Base-by-base conservation (phyloP, 2,888 invertebrate genomes). In the Hyppa rectilinea region DNA sequence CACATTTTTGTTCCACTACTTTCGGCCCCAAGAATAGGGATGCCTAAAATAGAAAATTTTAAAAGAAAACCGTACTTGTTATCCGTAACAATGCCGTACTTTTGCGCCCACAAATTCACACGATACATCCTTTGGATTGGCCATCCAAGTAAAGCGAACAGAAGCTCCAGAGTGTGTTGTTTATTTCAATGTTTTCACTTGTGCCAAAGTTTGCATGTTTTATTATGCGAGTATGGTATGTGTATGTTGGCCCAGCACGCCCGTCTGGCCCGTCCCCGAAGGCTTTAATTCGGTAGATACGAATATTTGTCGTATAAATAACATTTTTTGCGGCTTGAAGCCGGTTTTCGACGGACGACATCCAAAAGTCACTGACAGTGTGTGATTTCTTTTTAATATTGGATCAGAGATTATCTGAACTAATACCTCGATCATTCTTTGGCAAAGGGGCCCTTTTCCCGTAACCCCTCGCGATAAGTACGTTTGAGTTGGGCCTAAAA, bases 381-480 rank as follows among this genome's bases (percentile, higher is more conserved):
- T 71, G 63, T 75, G 78, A 81, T 84, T 81, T 71, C 80, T 77
- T 78, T 79, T 78, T 79, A 70, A 76, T 82, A 87, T 87, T 88
- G 65, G 81, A 62, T 83, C 62, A 58, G 70, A 77, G 85, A 84
- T 87, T 79, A 87, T 86, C 81, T 78, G 59, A 29, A 71, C 60
- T 79, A 81, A 87, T 89, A 89, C 89, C 89, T 89, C 85, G 72
- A 60, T 85, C 79, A 69, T 82, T 82, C 61, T 82, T 79, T 73
- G 82, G 73, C 80, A 79, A 66, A 63, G 76, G 79, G 66, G 65
- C 82, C 62, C 91, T 88, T 82, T 91, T 91, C 34, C 95, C 95
- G 83, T 92, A 95, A 71, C 94, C 95, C 75, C 94, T 87, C 40
- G 95, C 95, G 83, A 95, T 94, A 82, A 94, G 93, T 66, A 94